Percentiles rank a stretch among this genome's conserved stretches.
Evolutionary conservation across 2,113 vertebrate genomes (phyloP).

Genomic region (Onychostruthus taczanowskii): DNA sequence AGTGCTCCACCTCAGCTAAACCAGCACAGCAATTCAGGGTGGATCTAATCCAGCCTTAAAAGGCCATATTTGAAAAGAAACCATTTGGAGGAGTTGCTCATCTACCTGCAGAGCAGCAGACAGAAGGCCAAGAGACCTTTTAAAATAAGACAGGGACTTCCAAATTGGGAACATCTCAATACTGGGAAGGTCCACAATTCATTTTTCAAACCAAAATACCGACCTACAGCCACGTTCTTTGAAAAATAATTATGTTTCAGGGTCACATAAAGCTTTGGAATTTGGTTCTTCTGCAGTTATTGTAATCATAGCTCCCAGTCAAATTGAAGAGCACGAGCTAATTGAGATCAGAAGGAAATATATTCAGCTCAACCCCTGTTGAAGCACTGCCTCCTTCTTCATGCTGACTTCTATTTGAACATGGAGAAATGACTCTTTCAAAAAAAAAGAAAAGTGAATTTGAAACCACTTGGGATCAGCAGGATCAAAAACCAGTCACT

Average conservation of each 20-base stretch:
- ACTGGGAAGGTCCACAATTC: not conserved
- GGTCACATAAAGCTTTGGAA: not conserved
- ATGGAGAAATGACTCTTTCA: not conserved
- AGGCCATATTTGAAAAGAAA: not conserved
- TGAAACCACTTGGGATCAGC: not conserved
- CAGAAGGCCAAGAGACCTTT: not conserved
- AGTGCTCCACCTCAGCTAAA: not conserved
- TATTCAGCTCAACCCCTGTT: not conserved
- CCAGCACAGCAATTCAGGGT: not conserved
- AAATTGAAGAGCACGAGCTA: not conserved
- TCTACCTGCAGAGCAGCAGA: not conserved
- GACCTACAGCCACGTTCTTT: accelerated
- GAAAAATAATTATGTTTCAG: not conserved
- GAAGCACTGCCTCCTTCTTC: not conserved
- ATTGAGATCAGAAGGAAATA: not conserved
- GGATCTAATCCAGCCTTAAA: not conserved
- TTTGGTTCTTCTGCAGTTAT: not conserved
- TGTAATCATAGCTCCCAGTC: not conserved
- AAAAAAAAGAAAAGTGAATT: not conserved
- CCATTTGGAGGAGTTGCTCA: not conserved
- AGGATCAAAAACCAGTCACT: not conserved
- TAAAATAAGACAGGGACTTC: not conserved
- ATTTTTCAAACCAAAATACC: not conserved
- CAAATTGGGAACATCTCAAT: not conserved
- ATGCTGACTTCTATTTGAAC: not conserved